Percentiles rank a stretch among this genome's conserved stretches.
These are phyloP conservation scores for Caenorhabditis sinica DNA, from an alignment of 2,888 invertebrate genomes.

Conservation along the genomic window DNA sequence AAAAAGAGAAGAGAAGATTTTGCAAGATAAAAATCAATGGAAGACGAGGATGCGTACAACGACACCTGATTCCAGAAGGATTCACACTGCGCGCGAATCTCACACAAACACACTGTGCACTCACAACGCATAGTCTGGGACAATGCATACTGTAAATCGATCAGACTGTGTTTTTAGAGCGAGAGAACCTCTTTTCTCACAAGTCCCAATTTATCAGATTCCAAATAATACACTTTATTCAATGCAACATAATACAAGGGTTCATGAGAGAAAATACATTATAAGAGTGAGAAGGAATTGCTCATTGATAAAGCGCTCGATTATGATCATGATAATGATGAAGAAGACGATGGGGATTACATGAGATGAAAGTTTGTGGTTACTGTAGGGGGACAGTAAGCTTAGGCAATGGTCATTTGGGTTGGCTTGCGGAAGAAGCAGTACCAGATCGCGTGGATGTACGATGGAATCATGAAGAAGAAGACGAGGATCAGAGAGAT, in stretches of 20 bases:
- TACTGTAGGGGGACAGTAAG: slow-evolving; percentile 31
- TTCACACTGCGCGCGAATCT: no score
- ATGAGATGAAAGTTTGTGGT: background rate
- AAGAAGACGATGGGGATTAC: background rate
- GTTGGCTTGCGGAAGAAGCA: slow-evolving; percentile 75
- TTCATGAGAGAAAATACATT: background rate
- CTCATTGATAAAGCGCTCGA: slow-evolving; percentile 40
- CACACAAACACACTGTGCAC: no score
- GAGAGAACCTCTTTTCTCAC: no score
- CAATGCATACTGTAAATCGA: no score
- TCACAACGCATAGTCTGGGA: no score
- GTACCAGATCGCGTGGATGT: slow-evolving; percentile 77
- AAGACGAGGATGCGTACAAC: no score
- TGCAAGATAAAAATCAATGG: no score
- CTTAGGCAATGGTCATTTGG: slow-evolving; percentile 57
- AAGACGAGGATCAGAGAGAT: slow-evolving; percentile 74
- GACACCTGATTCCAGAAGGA: no score
- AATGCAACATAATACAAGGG: background rate
- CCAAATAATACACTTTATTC: slow-evolving; percentile 1
- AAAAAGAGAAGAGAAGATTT: no score
- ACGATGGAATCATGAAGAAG: slow-evolving; percentile 75
- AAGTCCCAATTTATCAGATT: no score
- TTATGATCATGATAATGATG: slow-evolving; percentile 36
- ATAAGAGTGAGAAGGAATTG: background rate
- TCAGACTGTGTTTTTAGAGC: no score